Conservation (phyloP, 2,113 vertebrate species). For the Eupsittula cactorum region DNA sequence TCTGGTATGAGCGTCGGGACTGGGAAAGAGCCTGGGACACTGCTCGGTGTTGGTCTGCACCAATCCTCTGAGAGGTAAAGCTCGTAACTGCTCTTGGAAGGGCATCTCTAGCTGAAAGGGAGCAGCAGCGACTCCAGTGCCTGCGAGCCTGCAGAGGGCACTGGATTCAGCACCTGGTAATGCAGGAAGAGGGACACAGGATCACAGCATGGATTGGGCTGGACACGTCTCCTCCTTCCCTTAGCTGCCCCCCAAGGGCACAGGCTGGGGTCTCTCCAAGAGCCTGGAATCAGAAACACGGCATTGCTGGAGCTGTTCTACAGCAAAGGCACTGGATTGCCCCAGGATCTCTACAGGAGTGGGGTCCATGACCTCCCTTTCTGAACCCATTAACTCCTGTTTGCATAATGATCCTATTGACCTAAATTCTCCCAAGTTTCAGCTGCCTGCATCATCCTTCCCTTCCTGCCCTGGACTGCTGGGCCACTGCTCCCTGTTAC, state of each 20-base stretch:
- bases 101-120: background rate
- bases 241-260: background rate
- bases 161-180: background rate
- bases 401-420: conserved; percentile 35
- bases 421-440: conserved; percentile 64
- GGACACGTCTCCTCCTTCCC: too few species aligned
- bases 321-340: background rate
- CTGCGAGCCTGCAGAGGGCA: background rate
- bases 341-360: background rate
- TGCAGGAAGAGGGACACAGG: background rate
- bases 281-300: background rate
- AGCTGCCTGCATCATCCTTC: background rate
- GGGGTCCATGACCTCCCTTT: background rate
- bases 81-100: background rate
- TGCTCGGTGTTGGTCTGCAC: background rate
- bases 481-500: background rate
- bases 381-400: background rate
- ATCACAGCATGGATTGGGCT: background rate
- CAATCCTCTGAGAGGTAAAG: background rate
- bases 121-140: background rate
- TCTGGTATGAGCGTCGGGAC: rapidly evolving
- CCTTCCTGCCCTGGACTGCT: background rate
- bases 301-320: background rate
- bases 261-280: background rate
- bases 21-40: background rate